Percentiles rank a stretch among this genome's conserved stretches.
Conservation (phyloP, 2,888 invertebrate species). For the Andrena chrysosceles region DNA sequence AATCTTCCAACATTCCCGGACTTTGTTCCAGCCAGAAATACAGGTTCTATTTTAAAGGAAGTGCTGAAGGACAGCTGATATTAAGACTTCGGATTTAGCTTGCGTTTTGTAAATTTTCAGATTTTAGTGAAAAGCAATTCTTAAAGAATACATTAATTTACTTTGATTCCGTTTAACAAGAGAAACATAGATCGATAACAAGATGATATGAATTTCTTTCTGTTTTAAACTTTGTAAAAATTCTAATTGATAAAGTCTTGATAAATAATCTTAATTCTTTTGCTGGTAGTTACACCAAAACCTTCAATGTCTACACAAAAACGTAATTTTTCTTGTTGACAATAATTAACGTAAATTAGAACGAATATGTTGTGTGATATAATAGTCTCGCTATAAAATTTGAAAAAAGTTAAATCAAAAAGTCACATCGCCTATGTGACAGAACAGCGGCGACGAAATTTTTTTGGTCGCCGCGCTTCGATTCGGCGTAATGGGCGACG, state of each 20-base stretch:
- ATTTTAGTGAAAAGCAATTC: conserved; percentile 35
- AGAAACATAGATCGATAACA: neutral
- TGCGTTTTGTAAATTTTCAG: conserved; percentile 44
- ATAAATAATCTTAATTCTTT: neutral
- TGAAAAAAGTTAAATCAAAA: too few relatives aligned
- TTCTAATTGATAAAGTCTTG: neutral
- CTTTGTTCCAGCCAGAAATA: conserved; percentile 87
- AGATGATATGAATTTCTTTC: neutral
- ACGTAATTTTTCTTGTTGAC: conserved; percentile 36
- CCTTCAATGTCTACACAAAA: conserved; percentile 8
- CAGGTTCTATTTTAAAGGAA: conserved; percentile 88
- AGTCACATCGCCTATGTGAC: too few relatives aligned
- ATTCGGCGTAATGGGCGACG: too few relatives aligned
- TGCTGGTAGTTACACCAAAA: conserved; percentile 17
- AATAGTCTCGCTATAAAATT: neutral
- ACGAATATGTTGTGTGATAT: conserved; percentile 14
- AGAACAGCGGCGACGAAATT: too few relatives aligned
- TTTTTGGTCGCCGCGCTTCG: too few relatives aligned
- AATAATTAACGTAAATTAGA: conserved; percentile 43
- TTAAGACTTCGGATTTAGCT: conserved; percentile 59
- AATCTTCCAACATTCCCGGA: conserved; percentile 87
- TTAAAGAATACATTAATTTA: conserved; percentile 22
- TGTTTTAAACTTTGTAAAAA: conserved; percentile 11
- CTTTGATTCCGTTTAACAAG: conserved; percentile 7
- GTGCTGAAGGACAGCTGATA: conserved; percentile 87